A percentile compares a stretch with the other conserved stretches of the same genome.
These are phyloP conservation scores for Margarornis squamiger DNA, from an alignment of 2,797 vertebrate genomes.

Conservation along the genomic window DNA sequence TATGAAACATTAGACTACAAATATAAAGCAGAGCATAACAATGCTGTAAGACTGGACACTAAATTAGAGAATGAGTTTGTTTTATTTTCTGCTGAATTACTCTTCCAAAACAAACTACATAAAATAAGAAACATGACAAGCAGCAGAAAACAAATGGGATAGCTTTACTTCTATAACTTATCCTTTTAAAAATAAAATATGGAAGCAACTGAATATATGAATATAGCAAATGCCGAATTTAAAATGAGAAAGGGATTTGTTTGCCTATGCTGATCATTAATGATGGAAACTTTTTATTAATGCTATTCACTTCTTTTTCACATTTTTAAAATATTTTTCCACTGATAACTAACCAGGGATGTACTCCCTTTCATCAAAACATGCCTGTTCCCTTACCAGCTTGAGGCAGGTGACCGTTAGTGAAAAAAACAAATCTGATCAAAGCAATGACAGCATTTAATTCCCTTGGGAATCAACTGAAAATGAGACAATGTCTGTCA, in stretches of 20 bases:
- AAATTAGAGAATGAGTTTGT: background rate
- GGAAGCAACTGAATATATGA: background rate
- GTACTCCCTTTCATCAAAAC: background rate
- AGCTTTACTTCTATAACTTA: background rate
- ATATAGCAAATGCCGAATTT: background rate
- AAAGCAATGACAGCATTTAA: background rate
- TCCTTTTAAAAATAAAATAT: background rate
- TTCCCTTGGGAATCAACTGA: background rate
- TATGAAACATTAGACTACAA: background rate
- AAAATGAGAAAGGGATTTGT: background rate
- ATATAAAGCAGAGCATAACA: background rate
- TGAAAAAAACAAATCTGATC: background rate
- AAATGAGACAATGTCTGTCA: background rate
- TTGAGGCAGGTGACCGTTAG: background rate
- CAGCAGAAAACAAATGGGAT: background rate
- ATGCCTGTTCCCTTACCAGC: background rate
- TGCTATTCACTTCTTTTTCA: background rate
- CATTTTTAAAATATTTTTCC: background rate
- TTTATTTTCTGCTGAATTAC: background rate
- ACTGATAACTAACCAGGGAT: background rate
- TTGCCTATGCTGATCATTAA: background rate
- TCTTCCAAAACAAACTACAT: background rate
- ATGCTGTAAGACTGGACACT: background rate
- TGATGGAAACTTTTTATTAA: background rate
- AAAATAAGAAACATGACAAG: background rate